These are phyloP conservation scores for Apaloderma vittatum DNA, from an alignment of 2,113 vertebrate genomes.

Conservation along the genomic window DNA sequence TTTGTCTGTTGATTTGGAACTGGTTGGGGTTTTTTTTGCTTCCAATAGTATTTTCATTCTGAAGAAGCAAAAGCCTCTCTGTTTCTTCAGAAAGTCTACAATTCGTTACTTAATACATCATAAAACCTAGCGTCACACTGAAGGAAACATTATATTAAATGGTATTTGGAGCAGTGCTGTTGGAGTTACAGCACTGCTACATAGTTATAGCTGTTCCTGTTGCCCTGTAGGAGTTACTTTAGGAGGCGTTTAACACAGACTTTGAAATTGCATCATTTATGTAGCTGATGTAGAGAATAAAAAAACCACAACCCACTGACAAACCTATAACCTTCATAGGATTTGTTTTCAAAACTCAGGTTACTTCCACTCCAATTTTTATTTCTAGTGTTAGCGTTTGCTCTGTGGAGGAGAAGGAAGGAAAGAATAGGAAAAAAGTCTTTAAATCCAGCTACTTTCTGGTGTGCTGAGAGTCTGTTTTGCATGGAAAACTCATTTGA, in stretches of 20 bases:
- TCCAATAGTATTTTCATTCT: background rate
- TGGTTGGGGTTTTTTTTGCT: background rate
- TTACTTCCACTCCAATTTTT: background rate
- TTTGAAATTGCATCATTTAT: slow-evolving; percentile 59
- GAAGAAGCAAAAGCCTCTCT: background rate
- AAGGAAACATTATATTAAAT: background rate
- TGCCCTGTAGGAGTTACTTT: slow-evolving; percentile 37
- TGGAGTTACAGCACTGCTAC: background rate
- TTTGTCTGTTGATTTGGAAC: background rate
- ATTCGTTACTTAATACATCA: background rate
- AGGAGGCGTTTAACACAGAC: background rate
- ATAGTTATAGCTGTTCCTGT: background rate
- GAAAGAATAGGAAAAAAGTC: background rate
- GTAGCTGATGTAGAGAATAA: slow-evolving; percentile 47
- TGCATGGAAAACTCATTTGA: slow-evolving; percentile 41
- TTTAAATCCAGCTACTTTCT: slow-evolving; percentile 42
- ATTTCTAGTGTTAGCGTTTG: background rate
- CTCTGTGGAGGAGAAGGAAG: background rate
- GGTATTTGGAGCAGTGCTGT: background rate
- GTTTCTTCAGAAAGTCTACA: background rate
- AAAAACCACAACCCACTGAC: background rate
- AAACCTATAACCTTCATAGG: background rate
- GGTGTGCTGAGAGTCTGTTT: slow-evolving; percentile 33
- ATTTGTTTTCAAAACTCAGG: background rate
- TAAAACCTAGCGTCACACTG: background rate